phyloP scores from a whole-genome alignment of 2,113 vertebrate genomes.

The Glareola pratincola region DNA sequence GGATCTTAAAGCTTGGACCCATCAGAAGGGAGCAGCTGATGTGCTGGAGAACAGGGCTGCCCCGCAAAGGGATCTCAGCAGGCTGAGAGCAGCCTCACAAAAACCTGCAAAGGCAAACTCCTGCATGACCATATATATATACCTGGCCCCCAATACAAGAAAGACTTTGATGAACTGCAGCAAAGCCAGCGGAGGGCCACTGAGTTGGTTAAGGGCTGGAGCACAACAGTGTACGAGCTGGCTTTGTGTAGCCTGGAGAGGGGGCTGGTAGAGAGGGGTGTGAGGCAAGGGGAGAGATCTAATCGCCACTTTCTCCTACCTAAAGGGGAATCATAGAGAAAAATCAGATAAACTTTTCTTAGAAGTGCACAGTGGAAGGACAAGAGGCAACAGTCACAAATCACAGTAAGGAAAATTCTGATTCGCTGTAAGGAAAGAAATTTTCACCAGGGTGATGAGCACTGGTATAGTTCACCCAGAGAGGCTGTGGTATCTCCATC shows the following conservation, averaged over 20 bases:
- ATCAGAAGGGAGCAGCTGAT: neutral
- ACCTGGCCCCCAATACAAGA: neutral
- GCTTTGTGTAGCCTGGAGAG: neutral
- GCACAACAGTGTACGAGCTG: accelerated
- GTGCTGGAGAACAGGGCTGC: neutral
- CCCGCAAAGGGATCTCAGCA: neutral
- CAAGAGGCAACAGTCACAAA: neutral
- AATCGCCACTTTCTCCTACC: neutral
- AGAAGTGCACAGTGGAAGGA: neutral
- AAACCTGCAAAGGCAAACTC: neutral
- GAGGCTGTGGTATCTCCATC: neutral
- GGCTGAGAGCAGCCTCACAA: neutral
- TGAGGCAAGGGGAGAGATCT: neutral
- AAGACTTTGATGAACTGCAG: neutral
- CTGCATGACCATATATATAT: neutral
- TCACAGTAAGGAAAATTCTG: neutral
- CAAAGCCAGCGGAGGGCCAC: accelerated
- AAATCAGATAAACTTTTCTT: neutral
- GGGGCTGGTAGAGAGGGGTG: neutral
- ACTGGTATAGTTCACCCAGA: neutral
- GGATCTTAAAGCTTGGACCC: neutral
- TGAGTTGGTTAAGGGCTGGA: neutral
- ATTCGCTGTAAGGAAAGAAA: neutral
- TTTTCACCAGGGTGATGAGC: neutral
- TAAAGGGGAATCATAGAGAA: neutral